Percentiles rank a stretch among this genome's conserved stretches.
These are phyloP conservation scores for Entomyzon cyanotis DNA, from an alignment of 2,113 vertebrate species.

Conservation along the genomic window DNA sequence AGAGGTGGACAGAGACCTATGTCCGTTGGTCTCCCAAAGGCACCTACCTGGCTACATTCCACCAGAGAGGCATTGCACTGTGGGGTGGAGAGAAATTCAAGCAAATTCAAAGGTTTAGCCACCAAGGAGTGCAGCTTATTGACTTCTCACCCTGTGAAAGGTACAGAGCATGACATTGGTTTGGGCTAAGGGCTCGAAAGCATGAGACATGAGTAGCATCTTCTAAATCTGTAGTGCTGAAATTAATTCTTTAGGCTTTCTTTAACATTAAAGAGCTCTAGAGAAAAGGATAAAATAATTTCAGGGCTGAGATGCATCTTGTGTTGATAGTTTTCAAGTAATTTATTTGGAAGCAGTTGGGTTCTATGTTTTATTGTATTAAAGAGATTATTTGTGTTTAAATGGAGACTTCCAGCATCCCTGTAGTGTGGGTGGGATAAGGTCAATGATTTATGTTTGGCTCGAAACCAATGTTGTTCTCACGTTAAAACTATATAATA, in stretches of 20 bases:
- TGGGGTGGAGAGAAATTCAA: slow-evolving; percentile 99
- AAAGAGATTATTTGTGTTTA: background rate
- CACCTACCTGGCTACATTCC: slow-evolving; percentile 95
- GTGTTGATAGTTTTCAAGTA: background rate
- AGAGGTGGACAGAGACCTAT: slow-evolving; percentile 98
- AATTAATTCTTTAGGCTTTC: background rate
- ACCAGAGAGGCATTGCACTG: slow-evolving; percentile 93
- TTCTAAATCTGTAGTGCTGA: background rate
- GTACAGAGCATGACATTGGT: slow-evolving; percentile 50
- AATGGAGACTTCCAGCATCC: background rate
- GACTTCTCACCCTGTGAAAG: slow-evolving; percentile 98
- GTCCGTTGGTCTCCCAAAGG: slow-evolving; percentile 98
- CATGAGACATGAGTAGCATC: background rate
- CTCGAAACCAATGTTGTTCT: background rate
- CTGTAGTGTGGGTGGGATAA: background rate
- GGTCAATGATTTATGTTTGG: background rate
- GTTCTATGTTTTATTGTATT: background rate
- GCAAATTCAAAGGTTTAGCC: slow-evolving; percentile 97
- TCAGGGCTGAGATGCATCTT: background rate
- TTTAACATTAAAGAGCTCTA: background rate
- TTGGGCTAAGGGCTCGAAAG: background rate
- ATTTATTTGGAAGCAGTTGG: background rate
- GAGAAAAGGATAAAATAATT: background rate
- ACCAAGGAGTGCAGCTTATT: slow-evolving; percentile 95
- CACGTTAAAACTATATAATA: background rate